These are phyloP conservation scores for Drosophila subquinaria DNA, from an alignment of 2,888 invertebrate species.

Conservation along the genomic window DNA sequence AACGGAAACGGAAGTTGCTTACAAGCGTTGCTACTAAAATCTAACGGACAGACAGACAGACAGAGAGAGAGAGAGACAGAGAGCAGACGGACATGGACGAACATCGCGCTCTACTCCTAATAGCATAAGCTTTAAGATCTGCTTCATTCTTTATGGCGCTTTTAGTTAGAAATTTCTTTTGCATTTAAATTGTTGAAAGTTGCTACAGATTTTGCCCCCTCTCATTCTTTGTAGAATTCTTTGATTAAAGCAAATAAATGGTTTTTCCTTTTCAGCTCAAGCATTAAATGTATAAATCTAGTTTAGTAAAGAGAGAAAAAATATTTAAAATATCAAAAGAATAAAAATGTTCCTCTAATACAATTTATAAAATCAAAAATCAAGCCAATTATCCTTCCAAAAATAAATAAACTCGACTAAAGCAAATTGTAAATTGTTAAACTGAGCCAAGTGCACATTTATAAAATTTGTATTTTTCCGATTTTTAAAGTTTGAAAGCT, in stretches of 20 bases:
- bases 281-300: slow-evolving; percentile 1
- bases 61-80: slow-evolving; percentile 24
- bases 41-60: slow-evolving; percentile 29
- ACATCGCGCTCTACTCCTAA: slow-evolving; percentile 37
- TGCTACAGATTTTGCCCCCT: not conserved
- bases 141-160: slow-evolving; percentile 42
- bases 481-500: not conserved
- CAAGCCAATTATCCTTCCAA: not conserved
- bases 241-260: not conserved
- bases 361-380: not conserved
- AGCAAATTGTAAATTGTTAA: not conserved
- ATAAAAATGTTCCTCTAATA: not conserved
- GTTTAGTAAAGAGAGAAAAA: not conserved
- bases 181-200: slow-evolving; percentile 25
- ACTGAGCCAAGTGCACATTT: not conserved
- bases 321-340: not conserved
- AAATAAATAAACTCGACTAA: not conserved
- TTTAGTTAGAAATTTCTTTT: slow-evolving; percentile 21
- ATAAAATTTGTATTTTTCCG: not conserved
- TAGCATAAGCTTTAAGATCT: slow-evolving; percentile 63
- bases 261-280: not conserved
- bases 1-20: slow-evolving; percentile 78
- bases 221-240: not conserved
- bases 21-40: slow-evolving; percentile 63
- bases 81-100: slow-evolving; percentile 12